phyloP scores from a whole-genome alignment of 1,140 invertebrate species.

The Drosophila virilis region DNA sequence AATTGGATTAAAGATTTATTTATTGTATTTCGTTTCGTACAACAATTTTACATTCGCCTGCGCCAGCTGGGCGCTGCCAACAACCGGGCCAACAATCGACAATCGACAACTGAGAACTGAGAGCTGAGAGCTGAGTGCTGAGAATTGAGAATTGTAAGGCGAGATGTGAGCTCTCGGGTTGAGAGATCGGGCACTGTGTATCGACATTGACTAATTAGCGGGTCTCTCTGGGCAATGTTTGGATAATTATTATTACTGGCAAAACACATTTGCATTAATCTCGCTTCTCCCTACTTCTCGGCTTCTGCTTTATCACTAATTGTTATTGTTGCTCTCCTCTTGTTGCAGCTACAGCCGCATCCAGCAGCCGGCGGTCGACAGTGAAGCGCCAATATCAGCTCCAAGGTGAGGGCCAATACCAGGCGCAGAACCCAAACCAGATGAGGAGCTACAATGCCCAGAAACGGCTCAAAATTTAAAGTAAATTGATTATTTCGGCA shows the following conservation, averaged over 20 bases:
- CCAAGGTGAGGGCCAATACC: neutral
- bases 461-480: constrained; percentile 75
- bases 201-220: constrained; percentile 68
- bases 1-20: constrained; percentile 82
- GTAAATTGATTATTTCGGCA: constrained; percentile 66
- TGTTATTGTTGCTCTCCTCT: neutral
- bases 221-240: constrained; percentile 36
- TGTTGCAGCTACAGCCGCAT: constrained; percentile 51
- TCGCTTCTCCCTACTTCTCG: neutral
- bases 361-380: constrained; percentile 25
- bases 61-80: constrained; percentile 21
- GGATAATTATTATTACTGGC: constrained; percentile 35
- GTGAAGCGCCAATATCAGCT: constrained; percentile 31
- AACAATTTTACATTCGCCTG: constrained; percentile 50
- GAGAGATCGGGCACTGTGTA: constrained; percentile 6
- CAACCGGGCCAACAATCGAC: neutral
- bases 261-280: constrained; percentile 60
- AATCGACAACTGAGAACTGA: neutral
- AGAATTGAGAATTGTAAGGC: constrained; percentile 19
- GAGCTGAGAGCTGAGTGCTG: constrained; percentile 19
- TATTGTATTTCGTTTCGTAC: constrained; percentile 58
- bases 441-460: constrained; percentile 57
- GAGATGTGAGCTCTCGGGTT: neutral
- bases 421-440: constrained; percentile 6
- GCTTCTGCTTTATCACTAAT: too few species aligned